Evolutionary conservation across 2,797 vertebrate species (phyloP).

Genomic region (Meda fulgida): DNA sequence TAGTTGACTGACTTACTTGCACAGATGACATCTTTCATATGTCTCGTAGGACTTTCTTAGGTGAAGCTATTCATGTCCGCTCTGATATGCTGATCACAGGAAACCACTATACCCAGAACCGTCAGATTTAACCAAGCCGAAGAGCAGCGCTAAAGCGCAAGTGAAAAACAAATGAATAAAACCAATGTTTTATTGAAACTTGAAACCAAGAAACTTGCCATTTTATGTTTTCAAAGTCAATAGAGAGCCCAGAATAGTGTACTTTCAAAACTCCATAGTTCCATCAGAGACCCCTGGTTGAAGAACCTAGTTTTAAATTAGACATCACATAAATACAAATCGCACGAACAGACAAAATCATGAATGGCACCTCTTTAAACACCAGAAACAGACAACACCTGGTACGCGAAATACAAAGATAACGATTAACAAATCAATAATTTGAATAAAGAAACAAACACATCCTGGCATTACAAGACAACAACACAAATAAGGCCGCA

Average conservation of each 20-base stretch:
- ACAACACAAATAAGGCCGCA: neutral
- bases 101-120: neutral
- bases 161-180: neutral
- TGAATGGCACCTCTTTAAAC: neutral
- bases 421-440: neutral
- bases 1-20: neutral
- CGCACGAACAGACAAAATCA: neutral
- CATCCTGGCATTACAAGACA: neutral
- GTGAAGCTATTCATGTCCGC: neutral
- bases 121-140: neutral
- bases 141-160: neutral
- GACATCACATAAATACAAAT: neutral
- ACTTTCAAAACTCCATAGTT: neutral
- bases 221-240: neutral
- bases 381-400: neutral
- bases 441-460: neutral
- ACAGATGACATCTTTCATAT: conserved; percentile 2
- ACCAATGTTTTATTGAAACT: neutral
- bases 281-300: neutral
- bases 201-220: neutral
- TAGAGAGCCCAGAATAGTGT: neutral
- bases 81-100: conserved; percentile 10
- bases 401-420: neutral
- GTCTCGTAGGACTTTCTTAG: neutral
- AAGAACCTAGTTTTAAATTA: neutral